Base-by-base conservation (phyloP, 2,888 invertebrate species). In the Lasioglossum malachurum region DNA sequence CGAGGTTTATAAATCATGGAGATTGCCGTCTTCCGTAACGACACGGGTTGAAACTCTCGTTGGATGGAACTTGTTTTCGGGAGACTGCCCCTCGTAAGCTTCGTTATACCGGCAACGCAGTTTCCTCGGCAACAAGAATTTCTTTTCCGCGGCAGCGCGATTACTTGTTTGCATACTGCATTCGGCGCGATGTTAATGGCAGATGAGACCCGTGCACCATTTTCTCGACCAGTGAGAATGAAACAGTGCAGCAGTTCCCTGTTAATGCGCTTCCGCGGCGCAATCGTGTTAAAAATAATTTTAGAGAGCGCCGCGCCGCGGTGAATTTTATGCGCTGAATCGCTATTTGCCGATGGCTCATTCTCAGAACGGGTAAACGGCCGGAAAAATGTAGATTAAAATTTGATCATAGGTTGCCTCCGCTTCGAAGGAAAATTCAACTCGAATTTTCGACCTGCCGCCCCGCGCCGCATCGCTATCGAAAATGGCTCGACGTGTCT, bases 1-100 rank as follows among this genome's bases (percentile, higher is more conserved):
- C 31, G 75, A 46, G 46, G 69, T 83, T 86, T 87, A 79, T 85
- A 87, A 91, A 89, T 82, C 83, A 85, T 83, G 82, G 73, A 77
- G 72, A 78, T 83, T 75, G 53, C 44, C 67, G 44, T 67, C 57
- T 35, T 78, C 49, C 44, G 14, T 71, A 64, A 67, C 27, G 23
- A 23, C 41, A 41, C 31, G 71, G 69, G 71, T 31, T 16, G 35
- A 38, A 67, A 71, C 23, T 67, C 16, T 23, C 69, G 5, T 19
- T 46, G 23, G 49, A 69, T n/a, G 57, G 46, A 72, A 49, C 38
- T 74, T 41, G 64, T 31, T 31, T 41, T 27, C 44, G 38, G 31
- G 60, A 38, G 80, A 80, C 75, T 64, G 57, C 44, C 64, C 64
- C 44, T 31, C 53, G 76, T 74, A 74, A 73, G 71, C 31, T 73